phyloP scores from a whole-genome alignment of 2,797 vertebrate genomes.

The Phrynocephalus guinanensis region DNA sequence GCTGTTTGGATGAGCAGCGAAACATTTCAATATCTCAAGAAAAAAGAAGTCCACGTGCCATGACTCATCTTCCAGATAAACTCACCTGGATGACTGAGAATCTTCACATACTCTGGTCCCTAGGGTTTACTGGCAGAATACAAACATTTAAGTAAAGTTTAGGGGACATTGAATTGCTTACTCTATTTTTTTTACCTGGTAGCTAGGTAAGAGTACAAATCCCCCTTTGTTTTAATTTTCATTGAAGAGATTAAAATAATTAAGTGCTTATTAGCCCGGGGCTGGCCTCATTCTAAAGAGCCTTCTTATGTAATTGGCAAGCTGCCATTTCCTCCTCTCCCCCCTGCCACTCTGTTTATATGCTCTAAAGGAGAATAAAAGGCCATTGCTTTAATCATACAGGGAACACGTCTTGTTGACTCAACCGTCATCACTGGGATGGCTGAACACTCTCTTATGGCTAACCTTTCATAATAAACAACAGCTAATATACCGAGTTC shows the following conservation, averaged over 20 bases:
- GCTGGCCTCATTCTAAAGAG: conserved; percentile 63
- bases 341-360: conserved; percentile 19
- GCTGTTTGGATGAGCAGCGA: no score
- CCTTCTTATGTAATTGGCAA: conserved; percentile 42
- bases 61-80: no score
- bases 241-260: conserved; percentile 71
- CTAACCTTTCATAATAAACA: conserved; percentile 9
- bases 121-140: conserved; percentile 36
- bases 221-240: conserved; percentile 67
- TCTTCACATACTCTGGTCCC: not conserved
- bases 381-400: conserved; percentile 18
- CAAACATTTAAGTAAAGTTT: conserved; percentile 42
- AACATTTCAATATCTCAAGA: no score
- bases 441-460: conserved; percentile 33
- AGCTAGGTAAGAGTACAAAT: conserved; percentile 54
- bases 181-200: conserved; percentile 22
- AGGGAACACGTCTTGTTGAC: conserved; percentile 22
- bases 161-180: conserved; percentile 48
- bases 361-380: conserved; percentile 17
- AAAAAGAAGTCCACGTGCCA: no score
- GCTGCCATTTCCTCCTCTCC: conserved; percentile 26
- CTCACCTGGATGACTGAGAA: no score
- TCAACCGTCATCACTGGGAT: not conserved
- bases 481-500: conserved; percentile 22
- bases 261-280: conserved; percentile 62